These are phyloP conservation scores for Chionomys nivalis DNA, from an alignment of 2,113 vertebrate species.

Conservation along the genomic window DNA sequence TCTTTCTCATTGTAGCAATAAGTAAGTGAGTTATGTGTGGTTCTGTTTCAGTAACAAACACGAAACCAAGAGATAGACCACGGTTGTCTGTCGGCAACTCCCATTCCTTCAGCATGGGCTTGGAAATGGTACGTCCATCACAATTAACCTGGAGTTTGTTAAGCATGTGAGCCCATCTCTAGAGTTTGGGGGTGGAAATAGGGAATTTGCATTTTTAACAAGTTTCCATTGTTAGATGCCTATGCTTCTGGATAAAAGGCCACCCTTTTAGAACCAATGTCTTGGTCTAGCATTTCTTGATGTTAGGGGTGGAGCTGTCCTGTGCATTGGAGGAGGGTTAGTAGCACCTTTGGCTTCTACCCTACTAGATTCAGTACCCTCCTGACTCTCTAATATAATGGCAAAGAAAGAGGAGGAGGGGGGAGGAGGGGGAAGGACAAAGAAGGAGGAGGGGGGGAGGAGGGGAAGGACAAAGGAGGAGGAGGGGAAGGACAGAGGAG, in stretches of 20 bases:
- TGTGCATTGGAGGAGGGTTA: not conserved
- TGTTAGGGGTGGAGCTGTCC: not conserved
- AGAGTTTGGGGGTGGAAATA: not conserved
- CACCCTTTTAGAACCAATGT: not conserved
- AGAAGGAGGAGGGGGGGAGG: not conserved
- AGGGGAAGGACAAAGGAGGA: rapidly evolving
- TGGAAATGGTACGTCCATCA: not conserved
- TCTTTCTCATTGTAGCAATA: not conserved
- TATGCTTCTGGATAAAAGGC: not conserved
- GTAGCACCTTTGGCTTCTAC: not conserved
- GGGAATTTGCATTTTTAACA: slow-evolving; percentile 9
- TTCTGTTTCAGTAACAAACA: not conserved
- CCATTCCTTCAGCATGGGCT: not conserved
- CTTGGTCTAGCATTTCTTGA: not conserved
- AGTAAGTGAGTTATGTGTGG: not conserved
- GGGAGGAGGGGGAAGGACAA: rapidly evolving
- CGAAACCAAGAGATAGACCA: not conserved
- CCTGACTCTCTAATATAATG: not conserved
- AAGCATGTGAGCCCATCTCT: not conserved
- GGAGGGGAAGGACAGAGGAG: rapidly evolving
- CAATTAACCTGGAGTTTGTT: not conserved
- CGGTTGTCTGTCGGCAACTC: not conserved
- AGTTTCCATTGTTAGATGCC: not conserved
- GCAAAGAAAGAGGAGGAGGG: not conserved
- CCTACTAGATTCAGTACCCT: not conserved